phyloP scores from a whole-genome alignment of 1,140 invertebrate species.

The Rhynchophorus ferrugineus region DNA sequence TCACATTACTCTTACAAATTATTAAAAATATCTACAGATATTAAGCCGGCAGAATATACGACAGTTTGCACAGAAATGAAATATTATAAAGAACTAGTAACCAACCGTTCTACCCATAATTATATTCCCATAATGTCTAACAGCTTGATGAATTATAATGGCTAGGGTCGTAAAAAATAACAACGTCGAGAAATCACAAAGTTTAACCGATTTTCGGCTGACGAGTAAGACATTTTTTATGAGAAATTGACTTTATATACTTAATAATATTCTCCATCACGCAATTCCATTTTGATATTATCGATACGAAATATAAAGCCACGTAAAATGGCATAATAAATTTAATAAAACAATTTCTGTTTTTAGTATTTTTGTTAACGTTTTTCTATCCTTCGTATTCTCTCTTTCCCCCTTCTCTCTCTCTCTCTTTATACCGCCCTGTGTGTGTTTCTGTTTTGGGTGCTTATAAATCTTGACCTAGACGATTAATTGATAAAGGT shows the following conservation, averaged over 20 bases:
- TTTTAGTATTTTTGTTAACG: not conserved
- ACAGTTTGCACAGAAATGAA: too few relatives aligned
- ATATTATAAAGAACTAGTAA: too few relatives aligned
- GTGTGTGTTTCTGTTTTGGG: too few relatives aligned
- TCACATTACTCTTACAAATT: too few relatives aligned
- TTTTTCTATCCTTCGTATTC: too few relatives aligned
- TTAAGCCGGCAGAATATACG: too few relatives aligned
- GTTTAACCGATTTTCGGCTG: not conserved
- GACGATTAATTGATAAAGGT: too few relatives aligned
- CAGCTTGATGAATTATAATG: not conserved
- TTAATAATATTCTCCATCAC: not conserved
- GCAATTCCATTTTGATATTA: not conserved
- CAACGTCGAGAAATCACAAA: not conserved
- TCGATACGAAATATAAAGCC: not conserved
- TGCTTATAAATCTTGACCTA: too few relatives aligned
- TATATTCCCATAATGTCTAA: not conserved
- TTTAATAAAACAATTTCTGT: not conserved
- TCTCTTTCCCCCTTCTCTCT: too few relatives aligned
- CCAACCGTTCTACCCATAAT: not conserved
- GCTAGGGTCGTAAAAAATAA: not conserved
- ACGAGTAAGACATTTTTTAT: not conserved
- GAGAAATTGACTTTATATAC: not conserved
- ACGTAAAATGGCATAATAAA: not conserved
- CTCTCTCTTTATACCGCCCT: too few relatives aligned
- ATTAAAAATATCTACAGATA: too few relatives aligned